These are phyloP conservation scores for Daubentonia madagascariensis DNA, from an alignment of 2,113 vertebrate genomes.

Conservation along the genomic window DNA sequence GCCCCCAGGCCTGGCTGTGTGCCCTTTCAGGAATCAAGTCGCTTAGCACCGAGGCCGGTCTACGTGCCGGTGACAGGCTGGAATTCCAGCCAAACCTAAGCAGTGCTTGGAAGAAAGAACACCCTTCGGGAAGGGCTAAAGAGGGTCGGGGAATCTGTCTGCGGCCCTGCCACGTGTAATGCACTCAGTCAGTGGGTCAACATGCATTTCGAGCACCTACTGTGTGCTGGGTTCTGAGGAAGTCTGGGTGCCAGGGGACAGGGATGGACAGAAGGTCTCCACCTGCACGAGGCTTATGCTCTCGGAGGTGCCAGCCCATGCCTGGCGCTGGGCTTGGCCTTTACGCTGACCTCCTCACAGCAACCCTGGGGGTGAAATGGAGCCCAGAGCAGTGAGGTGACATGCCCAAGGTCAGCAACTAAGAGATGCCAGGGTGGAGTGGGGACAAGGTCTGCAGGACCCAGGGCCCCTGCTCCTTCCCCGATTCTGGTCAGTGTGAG, in stretches of 20 bases:
- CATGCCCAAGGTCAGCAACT: not conserved
- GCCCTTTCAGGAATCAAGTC: not conserved
- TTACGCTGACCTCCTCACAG: fast-evolving
- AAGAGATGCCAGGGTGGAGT: fast-evolving
- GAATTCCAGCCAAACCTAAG: fast-evolving
- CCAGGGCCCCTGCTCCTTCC: not conserved
- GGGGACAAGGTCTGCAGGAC: fast-evolving
- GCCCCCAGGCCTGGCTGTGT: not conserved
- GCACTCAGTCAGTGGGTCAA: not conserved
- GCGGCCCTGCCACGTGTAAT: not conserved
- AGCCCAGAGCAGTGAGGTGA: not conserved
- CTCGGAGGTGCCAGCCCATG: too few species aligned
- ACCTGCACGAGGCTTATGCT: fast-evolving
- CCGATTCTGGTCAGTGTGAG: too few species aligned
- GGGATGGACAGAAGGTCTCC: fast-evolving
- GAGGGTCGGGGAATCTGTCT: fast-evolving
- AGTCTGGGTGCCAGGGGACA: fast-evolving
- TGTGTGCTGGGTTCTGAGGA: not conserved
- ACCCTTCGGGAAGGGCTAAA: fast-evolving
- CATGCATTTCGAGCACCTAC: fast-evolving
- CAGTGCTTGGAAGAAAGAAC: not conserved
- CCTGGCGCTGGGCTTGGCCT: fast-evolving
- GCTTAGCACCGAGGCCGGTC: fast-evolving
- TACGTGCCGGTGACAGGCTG: fast-evolving
- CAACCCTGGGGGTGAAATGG: not conserved